These are phyloP conservation scores for Calidris pygmaea DNA, from an alignment of 2,113 vertebrate genomes.

Conservation along the genomic window DNA sequence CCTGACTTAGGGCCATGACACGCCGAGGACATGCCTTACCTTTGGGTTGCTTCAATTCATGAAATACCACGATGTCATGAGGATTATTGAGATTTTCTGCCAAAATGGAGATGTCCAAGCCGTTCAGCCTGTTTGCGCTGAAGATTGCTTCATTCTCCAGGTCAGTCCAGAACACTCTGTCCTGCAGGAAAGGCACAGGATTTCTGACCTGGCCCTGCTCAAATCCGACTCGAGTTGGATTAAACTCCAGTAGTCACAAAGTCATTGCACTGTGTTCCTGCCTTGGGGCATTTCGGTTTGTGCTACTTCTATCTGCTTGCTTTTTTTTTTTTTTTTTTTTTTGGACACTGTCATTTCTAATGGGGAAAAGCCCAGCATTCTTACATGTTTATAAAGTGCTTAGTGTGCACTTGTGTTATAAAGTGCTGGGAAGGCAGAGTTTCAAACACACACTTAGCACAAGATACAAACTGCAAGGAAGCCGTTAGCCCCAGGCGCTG, in stretches of 20 bases:
- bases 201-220: neutral
- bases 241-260: neutral
- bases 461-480: neutral
- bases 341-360: neutral
- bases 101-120: constrained; percentile 83
- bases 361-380: neutral
- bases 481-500: neutral
- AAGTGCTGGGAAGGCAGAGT: neutral
- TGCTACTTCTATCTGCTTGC: neutral
- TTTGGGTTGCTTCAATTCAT: constrained; percentile 92
- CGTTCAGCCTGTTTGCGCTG: constrained; percentile 91
- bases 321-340: neutral
- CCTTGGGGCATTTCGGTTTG: neutral
- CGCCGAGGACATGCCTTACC: constrained; percentile 72
- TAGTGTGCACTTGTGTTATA: too few relatives aligned
- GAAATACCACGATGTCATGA: constrained; percentile 93
- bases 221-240: neutral
- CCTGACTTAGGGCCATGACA: neutral
- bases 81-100: constrained; percentile 96
- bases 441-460: neutral
- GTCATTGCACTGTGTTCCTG: neutral
- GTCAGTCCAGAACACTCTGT: constrained; percentile 96
- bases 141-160: constrained; percentile 94
- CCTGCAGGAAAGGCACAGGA: constrained; percentile 73
- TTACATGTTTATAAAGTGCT: neutral